Percentiles rank a stretch among this genome's conserved stretches.
These are phyloP conservation scores for Sycobia sp. DNA, from an alignment of 1,140 invertebrate genomes.

Conservation along the genomic window DNA sequence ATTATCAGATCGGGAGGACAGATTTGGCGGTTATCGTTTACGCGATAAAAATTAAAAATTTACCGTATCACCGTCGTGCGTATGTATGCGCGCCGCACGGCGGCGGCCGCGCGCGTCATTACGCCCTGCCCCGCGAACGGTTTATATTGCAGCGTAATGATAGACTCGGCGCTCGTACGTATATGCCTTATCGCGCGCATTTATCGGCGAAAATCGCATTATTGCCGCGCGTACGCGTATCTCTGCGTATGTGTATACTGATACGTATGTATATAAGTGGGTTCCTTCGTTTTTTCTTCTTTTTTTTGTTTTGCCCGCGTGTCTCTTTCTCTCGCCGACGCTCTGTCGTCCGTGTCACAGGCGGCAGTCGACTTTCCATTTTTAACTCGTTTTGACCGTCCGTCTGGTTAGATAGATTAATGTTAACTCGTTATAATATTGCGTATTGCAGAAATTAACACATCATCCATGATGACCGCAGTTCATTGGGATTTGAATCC, in stretches of 20 bases:
- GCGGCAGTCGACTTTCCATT: no score
- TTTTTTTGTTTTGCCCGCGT: not conserved
- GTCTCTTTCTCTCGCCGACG: not conserved
- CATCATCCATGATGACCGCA: no score
- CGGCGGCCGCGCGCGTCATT: not conserved
- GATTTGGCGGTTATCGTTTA: constrained; percentile 18
- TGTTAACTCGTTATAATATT: no score
- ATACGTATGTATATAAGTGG: no score
- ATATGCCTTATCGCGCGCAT: constrained; percentile 22
- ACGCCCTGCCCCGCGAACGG: not conserved
- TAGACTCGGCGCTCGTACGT: no score
- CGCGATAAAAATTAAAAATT: constrained; percentile 33
- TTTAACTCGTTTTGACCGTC: no score
- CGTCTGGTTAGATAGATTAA: no score
- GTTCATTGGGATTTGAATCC: no score
- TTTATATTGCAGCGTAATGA: constrained; percentile 6
- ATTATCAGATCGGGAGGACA: constrained; percentile 1
- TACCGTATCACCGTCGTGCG: not conserved
- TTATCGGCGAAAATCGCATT: constrained; percentile 18
- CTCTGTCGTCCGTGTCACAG: no score
- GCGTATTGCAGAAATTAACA: no score
- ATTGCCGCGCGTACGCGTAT: not conserved
- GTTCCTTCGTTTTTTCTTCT: not conserved
- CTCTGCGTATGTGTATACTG: no score
- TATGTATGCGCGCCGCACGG: not conserved